phyloP scores from a whole-genome alignment of 2,113 vertebrate genomes.

The Ailurus styani region DNA sequence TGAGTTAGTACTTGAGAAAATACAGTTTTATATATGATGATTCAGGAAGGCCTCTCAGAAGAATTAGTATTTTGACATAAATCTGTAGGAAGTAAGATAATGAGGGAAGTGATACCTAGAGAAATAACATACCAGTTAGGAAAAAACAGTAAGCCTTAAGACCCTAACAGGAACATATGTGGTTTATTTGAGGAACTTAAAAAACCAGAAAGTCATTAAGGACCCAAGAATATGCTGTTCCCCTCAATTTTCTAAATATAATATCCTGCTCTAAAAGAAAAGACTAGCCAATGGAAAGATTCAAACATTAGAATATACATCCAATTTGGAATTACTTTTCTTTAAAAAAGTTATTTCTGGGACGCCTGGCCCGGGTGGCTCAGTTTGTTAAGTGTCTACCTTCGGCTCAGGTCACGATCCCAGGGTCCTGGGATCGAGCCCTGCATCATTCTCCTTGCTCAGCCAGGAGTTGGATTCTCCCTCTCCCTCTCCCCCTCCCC shows the following conservation, averaged over 20 bases:
- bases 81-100: background rate
- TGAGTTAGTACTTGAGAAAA: background rate
- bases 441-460: background rate
- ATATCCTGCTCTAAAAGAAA: background rate
- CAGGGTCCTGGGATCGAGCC: background rate
- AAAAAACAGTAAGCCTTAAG: background rate
- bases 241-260: background rate
- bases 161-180: accelerated
- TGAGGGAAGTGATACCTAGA: background rate
- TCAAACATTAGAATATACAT: too few relatives aligned
- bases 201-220: background rate
- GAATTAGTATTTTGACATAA: background rate
- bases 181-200: background rate
- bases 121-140: background rate
- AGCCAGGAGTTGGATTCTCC: background rate
- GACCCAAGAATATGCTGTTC: too few relatives aligned
- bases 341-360: background rate
- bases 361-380: background rate
- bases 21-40: background rate
- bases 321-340: background rate
- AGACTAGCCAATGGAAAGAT: background rate
- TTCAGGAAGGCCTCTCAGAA: background rate
- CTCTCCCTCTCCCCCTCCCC: background rate
- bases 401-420: background rate
- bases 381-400: background rate